A percentile compares a stretch with the other conserved stretches of the same genome.
Evolutionary conservation across 2,797 vertebrate genomes (phyloP).

Genomic region (Botia kubotai): DNA sequence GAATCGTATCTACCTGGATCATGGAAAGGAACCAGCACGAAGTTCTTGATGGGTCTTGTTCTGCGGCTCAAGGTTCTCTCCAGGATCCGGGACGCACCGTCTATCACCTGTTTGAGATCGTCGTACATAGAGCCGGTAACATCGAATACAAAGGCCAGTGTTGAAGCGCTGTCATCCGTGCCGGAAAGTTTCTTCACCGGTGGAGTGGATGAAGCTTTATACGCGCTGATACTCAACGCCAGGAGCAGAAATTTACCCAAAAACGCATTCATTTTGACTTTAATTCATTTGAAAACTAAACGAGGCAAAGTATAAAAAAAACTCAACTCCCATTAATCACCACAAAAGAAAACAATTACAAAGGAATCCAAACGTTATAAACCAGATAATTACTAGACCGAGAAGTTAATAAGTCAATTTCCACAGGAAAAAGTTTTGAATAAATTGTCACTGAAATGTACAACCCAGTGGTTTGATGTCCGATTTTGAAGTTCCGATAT

Average conservation of each 20-base stretch:
- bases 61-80: conserved; percentile 84
- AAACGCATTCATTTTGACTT: conserved; percentile 66
- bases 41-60: conserved; percentile 87
- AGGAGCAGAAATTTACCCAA: conserved; percentile 67
- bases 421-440: not conserved
- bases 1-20: conserved; percentile 87
- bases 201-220: conserved; percentile 64
- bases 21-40: conserved; percentile 91
- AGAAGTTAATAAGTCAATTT: not conserved
- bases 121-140: conserved; percentile 98
- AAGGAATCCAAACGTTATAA: not conserved
- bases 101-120: conserved; percentile 94
- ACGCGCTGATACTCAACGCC: conserved; percentile 70
- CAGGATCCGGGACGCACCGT: conserved; percentile 92
- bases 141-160: conserved; percentile 93
- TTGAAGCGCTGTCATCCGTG: conserved; percentile 76
- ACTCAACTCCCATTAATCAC: not conserved
- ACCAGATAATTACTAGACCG: not conserved
- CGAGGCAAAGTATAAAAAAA: conserved; percentile 43
- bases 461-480: not conserved
- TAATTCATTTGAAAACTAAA: conserved; percentile 68
- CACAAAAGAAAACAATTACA: not conserved
- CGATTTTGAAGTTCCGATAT: not conserved
- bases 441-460: not conserved
- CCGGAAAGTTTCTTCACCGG: conserved; percentile 65